Base-by-base conservation (phyloP, 2,888 invertebrate species). In the Girardia tigrina region DNA sequence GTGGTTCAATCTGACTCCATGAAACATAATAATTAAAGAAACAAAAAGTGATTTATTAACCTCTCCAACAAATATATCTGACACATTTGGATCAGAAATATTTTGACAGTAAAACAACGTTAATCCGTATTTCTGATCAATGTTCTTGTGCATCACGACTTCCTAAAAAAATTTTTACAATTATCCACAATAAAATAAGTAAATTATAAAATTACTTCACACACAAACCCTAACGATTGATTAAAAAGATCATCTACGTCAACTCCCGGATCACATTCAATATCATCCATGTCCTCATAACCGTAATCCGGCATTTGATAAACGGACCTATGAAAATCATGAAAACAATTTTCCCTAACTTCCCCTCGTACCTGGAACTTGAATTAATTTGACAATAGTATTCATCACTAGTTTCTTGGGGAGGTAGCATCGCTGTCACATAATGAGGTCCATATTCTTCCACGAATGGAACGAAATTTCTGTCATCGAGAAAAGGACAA, bases 171-270 rank as follows among this genome's bases (percentile, higher is more conserved):
- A 12, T 12, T 56, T 56, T 8, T 12, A 36, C 8, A 8, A 36
- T 12, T 12, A 36, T 12, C 8, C 8, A 36, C 12, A 36, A 16
- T 36, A 12, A 36, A 12, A 8, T 12, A 36, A 8, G 36, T 16
- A 36, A 36, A 12, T 36, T 36, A 12, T 36, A 8, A 36, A 36
- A n/a, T n/a, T 56, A 56, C 56, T 16, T 56, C 56, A 56, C 56
- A 56, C n/a, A 56, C 56, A 56, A 56, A 56, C n/a, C 56, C 56
- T 23, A 56, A 56, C 4, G 56, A 56, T 23, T 56, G 56, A 56
- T 56, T 56, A n/a, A 56, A 56, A 23, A 56, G 56, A 56, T 56
- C 56, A 56, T 56, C 56, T 12, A 56, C 56, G n/a, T 56, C 56
- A n/a, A 56, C 56, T 12, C 56, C 56, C 4, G 56, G 56, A 56